phyloP scores from a whole-genome alignment of 2,797 vertebrate genomes.

The Perodicticus potto region DNA sequence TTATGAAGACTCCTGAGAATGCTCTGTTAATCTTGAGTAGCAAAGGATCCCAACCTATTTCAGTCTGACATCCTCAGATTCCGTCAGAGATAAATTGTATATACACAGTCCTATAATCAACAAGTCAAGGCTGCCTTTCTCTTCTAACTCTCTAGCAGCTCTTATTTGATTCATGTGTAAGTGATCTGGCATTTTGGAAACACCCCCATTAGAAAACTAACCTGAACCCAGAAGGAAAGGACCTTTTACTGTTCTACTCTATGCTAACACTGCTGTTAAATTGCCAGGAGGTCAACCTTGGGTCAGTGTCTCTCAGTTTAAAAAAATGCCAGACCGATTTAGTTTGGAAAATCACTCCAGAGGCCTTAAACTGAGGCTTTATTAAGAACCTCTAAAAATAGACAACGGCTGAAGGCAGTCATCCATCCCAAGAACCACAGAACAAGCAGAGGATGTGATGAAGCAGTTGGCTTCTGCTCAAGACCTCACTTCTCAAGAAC shows the following conservation, averaged over 20 bases:
- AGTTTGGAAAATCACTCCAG: not conserved
- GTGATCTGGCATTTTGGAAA: not conserved
- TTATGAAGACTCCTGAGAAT: not conserved
- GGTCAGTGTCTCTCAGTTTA: not conserved
- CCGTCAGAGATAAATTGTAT: not conserved
- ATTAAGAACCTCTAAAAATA: not conserved
- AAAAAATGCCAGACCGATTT: not conserved
- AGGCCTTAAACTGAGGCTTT: not conserved
- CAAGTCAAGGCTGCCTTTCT: not conserved
- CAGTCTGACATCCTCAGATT: not conserved
- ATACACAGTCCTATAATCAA: not conserved
- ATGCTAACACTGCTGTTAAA: not conserved
- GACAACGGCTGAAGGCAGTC: not conserved
- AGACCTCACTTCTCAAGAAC: not conserved
- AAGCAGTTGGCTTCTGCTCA: not conserved
- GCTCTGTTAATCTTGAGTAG: not conserved
- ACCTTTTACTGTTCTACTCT: not conserved
- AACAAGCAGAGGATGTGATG: not conserved
- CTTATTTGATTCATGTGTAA: not conserved
- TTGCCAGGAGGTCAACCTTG: not conserved
- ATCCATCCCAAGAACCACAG: not conserved
- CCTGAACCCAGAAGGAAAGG: not conserved
- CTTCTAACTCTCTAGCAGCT: not conserved
- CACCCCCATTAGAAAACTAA: not conserved
- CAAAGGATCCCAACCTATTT: no score